Evolutionary conservation across 1,140 invertebrate species (phyloP).

Genomic region (Heliothis virescens): DNA sequence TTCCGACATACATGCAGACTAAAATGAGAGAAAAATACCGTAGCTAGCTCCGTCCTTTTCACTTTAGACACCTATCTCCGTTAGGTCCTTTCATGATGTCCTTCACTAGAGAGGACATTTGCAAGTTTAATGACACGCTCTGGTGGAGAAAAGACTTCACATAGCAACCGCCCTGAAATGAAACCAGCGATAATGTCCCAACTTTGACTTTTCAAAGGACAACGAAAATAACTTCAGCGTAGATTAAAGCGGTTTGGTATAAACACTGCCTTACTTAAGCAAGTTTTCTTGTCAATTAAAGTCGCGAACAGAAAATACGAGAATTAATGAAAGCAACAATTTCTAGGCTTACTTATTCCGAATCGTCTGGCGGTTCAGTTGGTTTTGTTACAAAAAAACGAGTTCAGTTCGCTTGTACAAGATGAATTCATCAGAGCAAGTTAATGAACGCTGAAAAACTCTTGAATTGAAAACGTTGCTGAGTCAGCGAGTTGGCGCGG

Average conservation of each 20-base stretch:
- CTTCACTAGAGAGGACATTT: slow-evolving; percentile 36
- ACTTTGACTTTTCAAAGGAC: slow-evolving; percentile 30
- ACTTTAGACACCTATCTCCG: slow-evolving; percentile 32
- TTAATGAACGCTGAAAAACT: slow-evolving; percentile 37
- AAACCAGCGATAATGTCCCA: slow-evolving; percentile 7
- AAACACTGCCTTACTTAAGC: not conserved
- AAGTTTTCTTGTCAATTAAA: not conserved
- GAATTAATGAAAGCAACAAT: slow-evolving; percentile 7
- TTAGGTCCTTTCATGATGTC: slow-evolving; percentile 27
- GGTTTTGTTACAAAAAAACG: slow-evolving; percentile 23
- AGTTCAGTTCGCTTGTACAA: slow-evolving; percentile 16
- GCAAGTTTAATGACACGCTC: slow-evolving; percentile 39
- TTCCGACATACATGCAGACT: not conserved
- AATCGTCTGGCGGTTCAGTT: not conserved
- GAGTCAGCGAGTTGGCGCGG: slow-evolving; percentile 23
- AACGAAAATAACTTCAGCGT: slow-evolving; percentile 7
- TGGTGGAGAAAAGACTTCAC: slow-evolving; percentile 30
- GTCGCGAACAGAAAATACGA: not conserved
- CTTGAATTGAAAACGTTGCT: slow-evolving; percentile 30
- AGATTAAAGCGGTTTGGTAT: not conserved
- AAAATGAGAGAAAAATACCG: slow-evolving; percentile 20
- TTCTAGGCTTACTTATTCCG: slow-evolving; percentile 11
- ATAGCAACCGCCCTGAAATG: slow-evolving; percentile 18
- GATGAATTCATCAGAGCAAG: slow-evolving; percentile 29
- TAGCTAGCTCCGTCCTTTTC: not conserved